A percentile compares a stretch with the other conserved stretches of the same genome.
phyloP scores from a whole-genome alignment of 2,797 vertebrate genomes.

The Loriculus beryllinus region DNA sequence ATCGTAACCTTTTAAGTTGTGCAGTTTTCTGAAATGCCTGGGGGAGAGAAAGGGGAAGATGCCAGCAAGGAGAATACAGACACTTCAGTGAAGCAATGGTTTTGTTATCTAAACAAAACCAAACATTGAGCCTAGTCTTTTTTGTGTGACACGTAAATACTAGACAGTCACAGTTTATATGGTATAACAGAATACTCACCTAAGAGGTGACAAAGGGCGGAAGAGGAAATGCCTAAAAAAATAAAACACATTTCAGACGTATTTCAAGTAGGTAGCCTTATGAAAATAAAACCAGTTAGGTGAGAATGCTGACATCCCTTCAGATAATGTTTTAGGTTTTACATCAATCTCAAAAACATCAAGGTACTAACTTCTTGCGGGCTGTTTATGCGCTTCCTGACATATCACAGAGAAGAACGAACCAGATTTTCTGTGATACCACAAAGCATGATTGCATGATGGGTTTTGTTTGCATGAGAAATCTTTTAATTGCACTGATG shows the following conservation, averaged over 20 bases:
- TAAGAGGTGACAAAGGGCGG: not conserved
- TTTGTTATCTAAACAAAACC: not conserved
- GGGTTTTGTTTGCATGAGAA: conserved; percentile 81
- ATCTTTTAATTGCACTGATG: conserved; percentile 31
- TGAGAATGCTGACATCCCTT: conserved; percentile 8
- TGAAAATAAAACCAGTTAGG: conserved; percentile 11
- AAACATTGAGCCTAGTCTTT: not conserved
- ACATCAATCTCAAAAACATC: not conserved
- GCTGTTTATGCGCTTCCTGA: conserved; percentile 74
- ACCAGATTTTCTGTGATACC: conserved; percentile 53
- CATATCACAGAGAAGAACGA: conserved; percentile 34
- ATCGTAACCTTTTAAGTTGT: not conserved
- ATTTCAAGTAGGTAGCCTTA: not conserved
- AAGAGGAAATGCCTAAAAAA: not conserved
- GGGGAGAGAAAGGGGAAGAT: not conserved
- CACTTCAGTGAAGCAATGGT: not conserved
- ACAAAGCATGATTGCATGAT: conserved; percentile 89
- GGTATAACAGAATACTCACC: not conserved
- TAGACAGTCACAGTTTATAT: not conserved
- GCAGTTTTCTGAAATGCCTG: not conserved
- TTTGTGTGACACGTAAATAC: not conserved
- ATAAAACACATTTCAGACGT: not conserved
- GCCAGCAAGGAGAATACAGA: not conserved
- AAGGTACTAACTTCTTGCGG: conserved; percentile 76
- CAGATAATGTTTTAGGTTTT: not conserved